phyloP scores from a whole-genome alignment of 2,113 vertebrate genomes.

The Anser brachyrhynchus region DNA sequence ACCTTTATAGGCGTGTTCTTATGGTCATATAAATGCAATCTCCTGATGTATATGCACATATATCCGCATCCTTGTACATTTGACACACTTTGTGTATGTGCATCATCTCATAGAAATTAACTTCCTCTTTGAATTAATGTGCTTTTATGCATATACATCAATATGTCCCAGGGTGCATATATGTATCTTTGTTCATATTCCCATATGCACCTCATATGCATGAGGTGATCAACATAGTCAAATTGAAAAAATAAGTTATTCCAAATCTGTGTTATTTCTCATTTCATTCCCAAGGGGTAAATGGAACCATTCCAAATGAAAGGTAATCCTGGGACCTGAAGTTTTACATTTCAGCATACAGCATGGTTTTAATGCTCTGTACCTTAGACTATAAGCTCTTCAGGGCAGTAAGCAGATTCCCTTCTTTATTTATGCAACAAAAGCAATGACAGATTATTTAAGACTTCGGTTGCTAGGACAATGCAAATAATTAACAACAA shows the following conservation, averaged over 20 bases:
- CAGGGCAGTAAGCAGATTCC: background rate
- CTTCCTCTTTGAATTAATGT: conserved; percentile 58
- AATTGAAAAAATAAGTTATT: conserved; percentile 31
- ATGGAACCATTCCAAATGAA: conserved; percentile 51
- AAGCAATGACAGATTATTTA: background rate
- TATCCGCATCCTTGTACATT: background rate
- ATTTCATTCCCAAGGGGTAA: background rate
- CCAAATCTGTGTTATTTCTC: conserved; percentile 19
- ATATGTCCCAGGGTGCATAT: conserved; percentile 32
- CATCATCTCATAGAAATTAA: conserved; percentile 13
- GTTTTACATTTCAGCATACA: background rate
- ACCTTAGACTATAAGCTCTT: background rate
- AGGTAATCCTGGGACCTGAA: conserved; percentile 59
- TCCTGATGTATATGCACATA: background rate
- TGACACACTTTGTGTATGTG: conserved; percentile 9
- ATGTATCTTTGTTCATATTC: conserved; percentile 40
- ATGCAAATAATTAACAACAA: background rate
- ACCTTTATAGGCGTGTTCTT: background rate
- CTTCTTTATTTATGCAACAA: conserved; percentile 13
- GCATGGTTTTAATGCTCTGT: background rate
- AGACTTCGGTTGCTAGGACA: background rate
- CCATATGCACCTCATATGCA: background rate
- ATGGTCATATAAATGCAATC: background rate
- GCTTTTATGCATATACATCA: conserved; percentile 2
- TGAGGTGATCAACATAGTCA: conserved; percentile 55